phyloP scores from a whole-genome alignment of 2,888 invertebrate genomes.

The Andrena haemorrhoa region DNA sequence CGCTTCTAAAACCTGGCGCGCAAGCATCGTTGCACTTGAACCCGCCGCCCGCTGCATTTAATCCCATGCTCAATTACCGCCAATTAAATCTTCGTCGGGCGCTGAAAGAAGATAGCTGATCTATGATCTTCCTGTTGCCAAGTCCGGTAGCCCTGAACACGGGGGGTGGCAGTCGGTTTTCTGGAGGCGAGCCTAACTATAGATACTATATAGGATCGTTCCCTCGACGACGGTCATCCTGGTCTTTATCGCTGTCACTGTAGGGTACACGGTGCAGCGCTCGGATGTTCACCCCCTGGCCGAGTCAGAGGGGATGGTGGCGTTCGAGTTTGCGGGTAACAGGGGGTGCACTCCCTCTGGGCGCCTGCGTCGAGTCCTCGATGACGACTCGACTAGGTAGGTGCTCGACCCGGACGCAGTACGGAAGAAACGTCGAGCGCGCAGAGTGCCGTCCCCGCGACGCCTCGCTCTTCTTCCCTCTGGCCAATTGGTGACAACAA shows the following conservation, averaged over 20 bases:
- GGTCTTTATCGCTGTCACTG: constrained; percentile 46
- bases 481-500: constrained; percentile 30
- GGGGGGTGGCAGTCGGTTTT: neutral
- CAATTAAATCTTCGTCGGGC: neutral
- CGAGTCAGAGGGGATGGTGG: constrained; percentile 50
- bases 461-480: constrained; percentile 22
- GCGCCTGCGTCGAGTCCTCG: constrained; percentile 84
- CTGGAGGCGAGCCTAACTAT: neutral
- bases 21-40: neutral
- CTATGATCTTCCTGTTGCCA: neutral
- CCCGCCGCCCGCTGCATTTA: neutral
- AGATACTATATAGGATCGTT: constrained; percentile 28
- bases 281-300: constrained; percentile 67
- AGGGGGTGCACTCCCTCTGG: constrained; percentile 63
- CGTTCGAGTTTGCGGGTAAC: constrained; percentile 54
- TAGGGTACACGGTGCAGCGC: constrained; percentile 44
- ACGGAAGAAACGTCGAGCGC: constrained; percentile 68
- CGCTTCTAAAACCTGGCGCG: neutral
- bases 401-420: constrained; percentile 83
- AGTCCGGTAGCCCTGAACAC: neutral
- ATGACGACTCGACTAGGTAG: constrained; percentile 80
- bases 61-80: neutral
- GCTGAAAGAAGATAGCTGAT: neutral
- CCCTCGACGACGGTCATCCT: constrained; percentile 55
- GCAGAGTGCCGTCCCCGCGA: constrained; percentile 57